A percentile compares a stretch with the other conserved stretches of the same genome.
Conservation (phyloP, 2,113 vertebrate species). For the Pica pica region DNA sequence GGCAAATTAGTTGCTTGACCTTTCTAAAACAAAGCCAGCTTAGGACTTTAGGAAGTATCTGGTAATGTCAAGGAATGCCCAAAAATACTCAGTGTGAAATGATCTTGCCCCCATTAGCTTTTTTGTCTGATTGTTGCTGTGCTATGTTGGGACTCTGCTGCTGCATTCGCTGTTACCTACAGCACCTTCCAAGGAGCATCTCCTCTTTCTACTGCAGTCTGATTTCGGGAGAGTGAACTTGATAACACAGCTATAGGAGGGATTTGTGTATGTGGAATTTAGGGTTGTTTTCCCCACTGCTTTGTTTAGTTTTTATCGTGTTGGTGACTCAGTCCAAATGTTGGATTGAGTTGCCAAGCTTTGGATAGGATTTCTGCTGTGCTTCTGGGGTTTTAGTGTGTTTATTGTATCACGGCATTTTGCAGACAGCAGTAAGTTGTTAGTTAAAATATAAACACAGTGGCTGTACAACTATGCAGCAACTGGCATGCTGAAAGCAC, state of each 20-base stretch:
- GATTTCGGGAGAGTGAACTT: background rate
- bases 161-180: background rate
- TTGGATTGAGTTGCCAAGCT: background rate
- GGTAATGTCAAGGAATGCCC: background rate
- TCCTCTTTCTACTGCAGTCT: background rate
- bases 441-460: background rate
- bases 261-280: background rate
- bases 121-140: background rate
- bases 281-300: background rate
- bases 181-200: background rate
- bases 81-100: background rate
- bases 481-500: background rate
- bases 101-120: background rate
- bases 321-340: background rate
- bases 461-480: background rate
- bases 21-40: background rate
- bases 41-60: background rate
- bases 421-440: background rate
- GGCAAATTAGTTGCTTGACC: background rate
- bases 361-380: background rate
- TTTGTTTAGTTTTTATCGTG: background rate
- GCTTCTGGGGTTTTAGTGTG: background rate
- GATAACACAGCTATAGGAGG: background rate
- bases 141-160: background rate
- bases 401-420: background rate